Conservation (phyloP, 1,140 invertebrate genomes). For the Coptotermes formosanus region DNA sequence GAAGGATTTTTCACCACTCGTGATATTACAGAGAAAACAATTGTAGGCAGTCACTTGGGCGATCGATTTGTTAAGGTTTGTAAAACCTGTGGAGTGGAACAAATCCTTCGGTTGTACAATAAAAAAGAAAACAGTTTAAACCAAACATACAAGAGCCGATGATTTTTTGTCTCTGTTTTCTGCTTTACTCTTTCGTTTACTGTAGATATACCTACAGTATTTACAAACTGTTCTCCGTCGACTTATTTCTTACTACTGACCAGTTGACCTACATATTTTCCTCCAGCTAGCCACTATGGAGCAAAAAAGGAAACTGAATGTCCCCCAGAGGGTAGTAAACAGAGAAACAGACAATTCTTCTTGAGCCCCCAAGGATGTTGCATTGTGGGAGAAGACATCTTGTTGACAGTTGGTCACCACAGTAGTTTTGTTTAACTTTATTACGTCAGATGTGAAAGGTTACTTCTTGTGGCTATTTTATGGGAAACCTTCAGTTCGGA, state of each 20-base stretch:
- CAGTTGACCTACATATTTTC: slow-evolving; percentile 14
- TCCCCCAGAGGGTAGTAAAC: neutral
- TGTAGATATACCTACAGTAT: neutral
- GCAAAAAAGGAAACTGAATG: neutral
- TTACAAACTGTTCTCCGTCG: neutral
- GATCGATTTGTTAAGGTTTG: slow-evolving; percentile 5
- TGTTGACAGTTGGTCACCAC: neutral
- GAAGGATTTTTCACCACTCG: no score
- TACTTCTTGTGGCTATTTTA: no score
- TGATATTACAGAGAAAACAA: slow-evolving; percentile 6
- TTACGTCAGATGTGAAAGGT: neutral
- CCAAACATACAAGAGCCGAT: neutral
- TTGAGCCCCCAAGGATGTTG: neutral
- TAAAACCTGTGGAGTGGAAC: neutral
- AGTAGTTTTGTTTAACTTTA: neutral
- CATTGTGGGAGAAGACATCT: neutral
- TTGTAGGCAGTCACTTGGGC: neutral
- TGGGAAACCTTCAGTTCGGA: no score
- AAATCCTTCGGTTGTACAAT: neutral
- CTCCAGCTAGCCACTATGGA: neutral
- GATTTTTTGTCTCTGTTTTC: neutral
- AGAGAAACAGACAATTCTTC: neutral
- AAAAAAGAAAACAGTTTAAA: neutral
- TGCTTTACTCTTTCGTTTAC: neutral
- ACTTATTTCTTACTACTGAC: neutral